Evolutionary conservation across 2,888 invertebrate genomes (phyloP).

Genomic region (Cryptophagus acutangulus): DNA sequence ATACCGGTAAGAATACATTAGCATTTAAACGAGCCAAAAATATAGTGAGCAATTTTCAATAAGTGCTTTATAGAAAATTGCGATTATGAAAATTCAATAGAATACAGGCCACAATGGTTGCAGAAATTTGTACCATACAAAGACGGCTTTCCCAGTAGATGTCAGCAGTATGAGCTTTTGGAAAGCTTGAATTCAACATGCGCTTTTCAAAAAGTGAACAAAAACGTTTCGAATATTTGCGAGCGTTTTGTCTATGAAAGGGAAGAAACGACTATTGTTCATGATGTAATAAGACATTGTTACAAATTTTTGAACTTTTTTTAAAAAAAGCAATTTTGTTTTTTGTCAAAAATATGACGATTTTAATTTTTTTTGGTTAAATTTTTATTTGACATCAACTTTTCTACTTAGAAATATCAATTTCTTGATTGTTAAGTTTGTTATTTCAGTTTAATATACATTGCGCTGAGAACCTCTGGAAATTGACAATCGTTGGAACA

Average conservation of each 20-base stretch:
- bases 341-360: neutral
- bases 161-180: conserved; percentile 25
- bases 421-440: no score
- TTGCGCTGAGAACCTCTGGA: conserved; percentile 61
- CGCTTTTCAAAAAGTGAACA: conserved; percentile 28
- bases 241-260: conserved; percentile 37
- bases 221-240: conserved; percentile 29
- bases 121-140: conserved; percentile 47
- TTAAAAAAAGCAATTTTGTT: no score
- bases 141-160: conserved; percentile 30
- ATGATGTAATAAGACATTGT: no score
- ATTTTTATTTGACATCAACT: no score
- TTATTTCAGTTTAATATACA: conserved; percentile 59
- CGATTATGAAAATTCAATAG: conserved; percentile 39
- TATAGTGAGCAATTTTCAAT: conserved; percentile 2
- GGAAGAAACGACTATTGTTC: conserved; percentile 37
- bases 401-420: no score
- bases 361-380: no score
- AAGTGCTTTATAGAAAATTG: conserved; percentile 55
- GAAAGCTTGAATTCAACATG: conserved; percentile 15
- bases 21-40: neutral
- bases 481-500: conserved; percentile 64
- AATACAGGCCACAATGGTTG: conserved; percentile 48
- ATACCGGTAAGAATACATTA: conserved; percentile 30
- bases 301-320: no score